Base-by-base conservation (phyloP, 2,797 vertebrate genomes). In the Alfaro cultratus region DNA sequence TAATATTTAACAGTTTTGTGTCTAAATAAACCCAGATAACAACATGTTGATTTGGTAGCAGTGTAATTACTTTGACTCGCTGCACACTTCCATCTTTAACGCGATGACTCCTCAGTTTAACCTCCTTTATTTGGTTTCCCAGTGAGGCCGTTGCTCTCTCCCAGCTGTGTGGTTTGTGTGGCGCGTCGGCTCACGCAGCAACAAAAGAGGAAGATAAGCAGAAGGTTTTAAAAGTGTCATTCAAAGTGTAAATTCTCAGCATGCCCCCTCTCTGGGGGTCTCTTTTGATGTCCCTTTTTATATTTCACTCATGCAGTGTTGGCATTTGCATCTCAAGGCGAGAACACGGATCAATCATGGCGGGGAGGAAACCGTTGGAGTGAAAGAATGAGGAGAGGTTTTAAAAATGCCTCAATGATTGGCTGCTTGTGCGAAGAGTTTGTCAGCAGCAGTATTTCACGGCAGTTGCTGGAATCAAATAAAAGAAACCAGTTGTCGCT, bases 351-450 rank as follows among this genome's bases (percentile, higher is more conserved):
- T 92, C 83, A 89, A 84, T 91, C 90, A 85, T 83, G 13, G 15
- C 12, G 1, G 74, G 55, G 83, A 78, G 53, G 47, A 29, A 83
- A 85, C 57, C 47, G 13, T 71, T 29, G 5, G 43, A 74, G 86
- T 57, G 80, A 86, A 82, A 80, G 81, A 89, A 88, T 83, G 82
- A 79, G 82, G 78, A 83, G 83, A 87, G 83, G 78, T 81, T 88
- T 91, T 86, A 85, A 87, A 89, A 90, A 89, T 79, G 91, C 86
- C 87, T 78, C 0, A 47, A 51, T 91, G 90, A 93, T 91, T 89
- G 87, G 82, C 79, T 87, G 83, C 83, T 77, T 76, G 80, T 21
- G 74, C 80, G 0, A 29, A 67, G 57, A 75, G 80, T 79, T 82
- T 77, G 87, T 78, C 83, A 34, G 79, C 62, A 1, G 57, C 67